Evolutionary conservation across 2,113 vertebrate genomes (phyloP).

Genomic region (Bungarus multicinctus): DNA sequence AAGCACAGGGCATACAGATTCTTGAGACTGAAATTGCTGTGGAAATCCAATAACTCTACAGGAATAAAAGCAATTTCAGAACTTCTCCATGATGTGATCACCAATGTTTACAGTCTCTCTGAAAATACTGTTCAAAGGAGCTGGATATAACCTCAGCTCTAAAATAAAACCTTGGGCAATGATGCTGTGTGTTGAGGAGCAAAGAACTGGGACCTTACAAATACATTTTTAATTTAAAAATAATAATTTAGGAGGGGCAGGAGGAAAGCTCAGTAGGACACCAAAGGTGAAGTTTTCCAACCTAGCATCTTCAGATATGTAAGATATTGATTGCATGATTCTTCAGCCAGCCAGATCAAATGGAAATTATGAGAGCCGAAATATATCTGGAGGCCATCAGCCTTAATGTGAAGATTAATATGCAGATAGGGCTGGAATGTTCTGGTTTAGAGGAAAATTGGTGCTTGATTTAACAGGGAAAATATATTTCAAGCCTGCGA

Average conservation of each 20-base stretch:
- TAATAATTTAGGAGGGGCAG: background rate
- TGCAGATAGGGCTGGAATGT: background rate
- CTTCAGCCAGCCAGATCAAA: background rate
- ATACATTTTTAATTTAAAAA: background rate
- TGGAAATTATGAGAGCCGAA: background rate
- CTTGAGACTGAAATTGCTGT: background rate
- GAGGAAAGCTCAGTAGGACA: background rate
- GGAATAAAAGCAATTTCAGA: background rate
- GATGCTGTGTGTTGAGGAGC: background rate
- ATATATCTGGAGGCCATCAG: background rate
- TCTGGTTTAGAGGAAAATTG: background rate
- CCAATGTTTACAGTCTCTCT: background rate
- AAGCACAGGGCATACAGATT: background rate
- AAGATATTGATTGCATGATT: background rate
- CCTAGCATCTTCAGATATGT: background rate
- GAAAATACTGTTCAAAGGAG: background rate
- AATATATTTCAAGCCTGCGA: background rate
- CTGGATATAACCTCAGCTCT: background rate
- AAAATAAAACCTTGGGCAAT: background rate
- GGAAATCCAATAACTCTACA: background rate
- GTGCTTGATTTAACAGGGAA: background rate
- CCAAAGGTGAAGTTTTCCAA: background rate
- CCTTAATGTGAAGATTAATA: background rate
- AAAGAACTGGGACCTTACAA: background rate
- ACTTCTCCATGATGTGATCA: background rate